Conservation (phyloP, 2,888 invertebrate species). For the Lissocephala sabroskyi region DNA sequence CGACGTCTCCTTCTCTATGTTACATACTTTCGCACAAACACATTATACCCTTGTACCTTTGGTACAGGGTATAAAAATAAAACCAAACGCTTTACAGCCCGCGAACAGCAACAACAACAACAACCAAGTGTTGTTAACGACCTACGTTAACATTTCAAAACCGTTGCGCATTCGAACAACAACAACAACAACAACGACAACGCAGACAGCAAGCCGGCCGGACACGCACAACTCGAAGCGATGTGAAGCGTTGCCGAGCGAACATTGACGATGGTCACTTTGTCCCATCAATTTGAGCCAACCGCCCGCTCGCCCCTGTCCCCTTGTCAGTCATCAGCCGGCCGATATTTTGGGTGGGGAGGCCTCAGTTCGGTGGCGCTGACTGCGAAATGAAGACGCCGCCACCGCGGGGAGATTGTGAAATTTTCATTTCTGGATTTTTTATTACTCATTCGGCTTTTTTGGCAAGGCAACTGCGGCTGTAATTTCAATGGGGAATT, state of each 20-base stretch:
- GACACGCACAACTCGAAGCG: not conserved
- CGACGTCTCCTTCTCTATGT: too few species aligned
- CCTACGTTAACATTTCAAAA: conserved; percentile 45
- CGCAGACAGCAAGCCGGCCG: not conserved
- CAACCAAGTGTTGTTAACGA: conserved; percentile 34
- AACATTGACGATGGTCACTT: too few species aligned
- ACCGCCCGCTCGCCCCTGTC: too few species aligned
- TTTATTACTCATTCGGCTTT: not conserved
- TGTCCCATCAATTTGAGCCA: too few species aligned
- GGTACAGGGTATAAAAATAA: not conserved
- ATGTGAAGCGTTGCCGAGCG: not conserved
- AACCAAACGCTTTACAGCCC: conserved; percentile 8
- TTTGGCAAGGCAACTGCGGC: too few species aligned
- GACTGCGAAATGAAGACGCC: conserved; percentile 3
- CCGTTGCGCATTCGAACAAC: conserved; percentile 18
- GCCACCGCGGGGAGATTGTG: not conserved
- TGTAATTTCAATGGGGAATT: too few species aligned
- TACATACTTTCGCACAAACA: too few species aligned
- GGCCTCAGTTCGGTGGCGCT: too few species aligned
- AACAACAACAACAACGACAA: conserved; percentile 3
- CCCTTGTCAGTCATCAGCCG: too few species aligned
- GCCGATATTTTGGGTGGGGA: too few species aligned
- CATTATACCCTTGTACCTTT: not conserved
- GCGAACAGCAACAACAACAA: conserved; percentile 5
- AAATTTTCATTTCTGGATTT: not conserved